Evolutionary conservation across 2,113 vertebrate genomes (phyloP), one percentile per base, ranked within the genome.

Genomic region (Gymnogyps californianus): DNA sequence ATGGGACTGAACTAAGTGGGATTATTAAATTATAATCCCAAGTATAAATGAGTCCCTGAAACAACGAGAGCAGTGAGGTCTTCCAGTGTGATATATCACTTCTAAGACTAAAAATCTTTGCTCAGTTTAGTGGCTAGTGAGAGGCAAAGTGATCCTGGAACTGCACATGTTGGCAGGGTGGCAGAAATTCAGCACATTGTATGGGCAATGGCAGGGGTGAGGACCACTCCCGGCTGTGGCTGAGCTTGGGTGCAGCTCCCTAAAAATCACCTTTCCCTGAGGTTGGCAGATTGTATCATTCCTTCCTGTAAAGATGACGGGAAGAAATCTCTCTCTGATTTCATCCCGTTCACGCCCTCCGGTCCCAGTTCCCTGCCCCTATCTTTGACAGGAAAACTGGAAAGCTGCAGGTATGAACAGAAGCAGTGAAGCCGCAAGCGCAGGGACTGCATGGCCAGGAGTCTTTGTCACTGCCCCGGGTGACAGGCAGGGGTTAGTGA

Each of bases 101-200:
- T 91, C 24, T n/a, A 47, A 67, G 11, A 72, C 46, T 72, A 44
- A 78, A 78, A 71, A 16, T 40, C 38, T 58, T 65, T 46, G 46
- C 40, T 83, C 29, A 20, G 51, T 59, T 70, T 40, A 52, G 52
- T 22, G 19, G 32, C 11, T 21, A 36, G 38, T 9, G 12, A 46
- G 49, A 54, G 4, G 32, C 49, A 67, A 87, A 67, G 22, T 17
- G 32, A 36, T 54, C 26, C 58, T 54, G 72, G 52, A 59, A 71
- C 11, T 4, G 62, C 57, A 36, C 26, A 10, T 11, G 8, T 42
- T 46, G 62, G 17, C 17, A 38, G 24, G 12, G 22, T 49, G 67
- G 59, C n/a, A 67, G 36, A 44, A 52, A 80, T 44, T 29, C 0
- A 1, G 28, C 14, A 21, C 1, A 0, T 24, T 22, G 5, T 22